Conservation (phyloP, 2,888 invertebrate species). For the Phengaris alcon region DNA sequence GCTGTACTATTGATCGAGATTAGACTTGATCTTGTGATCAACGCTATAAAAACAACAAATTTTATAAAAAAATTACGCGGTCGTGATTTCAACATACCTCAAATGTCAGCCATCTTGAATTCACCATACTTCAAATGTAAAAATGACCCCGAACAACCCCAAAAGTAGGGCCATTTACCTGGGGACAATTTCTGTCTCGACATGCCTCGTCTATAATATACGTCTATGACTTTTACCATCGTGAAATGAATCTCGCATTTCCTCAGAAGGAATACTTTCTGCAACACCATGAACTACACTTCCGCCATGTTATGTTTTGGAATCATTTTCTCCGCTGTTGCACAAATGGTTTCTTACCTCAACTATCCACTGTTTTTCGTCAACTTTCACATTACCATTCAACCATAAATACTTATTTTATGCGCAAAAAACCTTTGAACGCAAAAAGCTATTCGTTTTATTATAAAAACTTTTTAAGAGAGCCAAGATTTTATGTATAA, state of each 20-base stretch:
- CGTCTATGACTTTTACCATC: no score
- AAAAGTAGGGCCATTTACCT: no score
- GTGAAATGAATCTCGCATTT: neutral
- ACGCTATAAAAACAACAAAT: no score
- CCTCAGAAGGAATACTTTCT: neutral
- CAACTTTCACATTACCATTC: slow-evolving; percentile 23
- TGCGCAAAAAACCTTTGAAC: slow-evolving; percentile 16
- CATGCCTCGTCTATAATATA: no score
- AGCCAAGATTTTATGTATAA: slow-evolving; percentile 16
- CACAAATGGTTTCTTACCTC: slow-evolving; percentile 11
- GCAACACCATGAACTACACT: neutral
- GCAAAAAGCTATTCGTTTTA: slow-evolving; percentile 12
- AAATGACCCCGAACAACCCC: no score
- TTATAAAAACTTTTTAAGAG: slow-evolving; percentile 22
- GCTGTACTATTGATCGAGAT: neutral
- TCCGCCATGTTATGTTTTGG: neutral
- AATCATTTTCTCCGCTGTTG: slow-evolving; percentile 17
- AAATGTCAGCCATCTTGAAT: no score
- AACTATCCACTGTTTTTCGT: slow-evolving; percentile 17
- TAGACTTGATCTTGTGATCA: slow-evolving; percentile 2
- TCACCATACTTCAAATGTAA: no score
- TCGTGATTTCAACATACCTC: no score
- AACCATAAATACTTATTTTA: slow-evolving; percentile 25
- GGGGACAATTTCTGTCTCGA: no score
- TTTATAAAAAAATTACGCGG: no score